Evolutionary conservation across 1,140 invertebrate genomes (phyloP).

Genomic region (Maniola jurtina): DNA sequence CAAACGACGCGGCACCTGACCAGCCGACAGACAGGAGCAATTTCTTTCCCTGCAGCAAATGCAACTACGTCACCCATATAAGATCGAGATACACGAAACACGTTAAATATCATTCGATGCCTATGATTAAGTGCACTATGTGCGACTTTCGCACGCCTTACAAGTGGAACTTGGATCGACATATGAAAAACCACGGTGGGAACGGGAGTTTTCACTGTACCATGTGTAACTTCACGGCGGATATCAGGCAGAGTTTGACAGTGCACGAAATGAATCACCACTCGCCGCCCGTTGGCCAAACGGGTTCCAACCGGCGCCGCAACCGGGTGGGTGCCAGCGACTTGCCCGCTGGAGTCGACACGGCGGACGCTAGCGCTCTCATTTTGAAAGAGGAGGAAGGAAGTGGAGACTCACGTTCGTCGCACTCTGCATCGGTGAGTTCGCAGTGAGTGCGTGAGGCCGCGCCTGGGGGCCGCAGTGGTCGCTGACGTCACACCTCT

Average conservation of each 20-base stretch:
- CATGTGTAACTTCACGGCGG: slow-evolving; percentile 94
- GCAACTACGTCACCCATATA: slow-evolving; percentile 94
- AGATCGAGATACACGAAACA: slow-evolving; percentile 94
- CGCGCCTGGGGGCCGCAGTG: slow-evolving; percentile 50
- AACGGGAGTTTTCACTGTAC: slow-evolving; percentile 90
- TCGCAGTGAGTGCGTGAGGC: slow-evolving; percentile 41
- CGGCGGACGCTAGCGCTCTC: slow-evolving; percentile 41
- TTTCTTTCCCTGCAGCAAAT: slow-evolving; percentile 93
- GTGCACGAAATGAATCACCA: slow-evolving; percentile 95
- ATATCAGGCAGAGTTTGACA: slow-evolving; percentile 94
- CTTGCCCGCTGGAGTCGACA: slow-evolving; percentile 51
- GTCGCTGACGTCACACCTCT: slow-evolving; percentile 61
- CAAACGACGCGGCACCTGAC: slow-evolving; percentile 60
- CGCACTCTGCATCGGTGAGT: slow-evolving; percentile 69
- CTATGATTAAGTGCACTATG: slow-evolving; percentile 94
- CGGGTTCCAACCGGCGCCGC: slow-evolving; percentile 72
- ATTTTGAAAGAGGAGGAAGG: slow-evolving; percentile 68
- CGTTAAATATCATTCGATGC: slow-evolving; percentile 96
- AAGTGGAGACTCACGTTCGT: slow-evolving; percentile 68
- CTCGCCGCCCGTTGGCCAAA: slow-evolving; percentile 85
- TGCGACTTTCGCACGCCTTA: slow-evolving; percentile 96
- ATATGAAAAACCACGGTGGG: slow-evolving; percentile 93
- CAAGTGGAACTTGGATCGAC: slow-evolving; percentile 95
- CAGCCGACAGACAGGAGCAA: slow-evolving; percentile 79
- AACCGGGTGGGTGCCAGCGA: slow-evolving; percentile 87